These are phyloP conservation scores for Platorchestia sp. DNA, from an alignment of 1,140 invertebrate species.

Conservation along the genomic window DNA sequence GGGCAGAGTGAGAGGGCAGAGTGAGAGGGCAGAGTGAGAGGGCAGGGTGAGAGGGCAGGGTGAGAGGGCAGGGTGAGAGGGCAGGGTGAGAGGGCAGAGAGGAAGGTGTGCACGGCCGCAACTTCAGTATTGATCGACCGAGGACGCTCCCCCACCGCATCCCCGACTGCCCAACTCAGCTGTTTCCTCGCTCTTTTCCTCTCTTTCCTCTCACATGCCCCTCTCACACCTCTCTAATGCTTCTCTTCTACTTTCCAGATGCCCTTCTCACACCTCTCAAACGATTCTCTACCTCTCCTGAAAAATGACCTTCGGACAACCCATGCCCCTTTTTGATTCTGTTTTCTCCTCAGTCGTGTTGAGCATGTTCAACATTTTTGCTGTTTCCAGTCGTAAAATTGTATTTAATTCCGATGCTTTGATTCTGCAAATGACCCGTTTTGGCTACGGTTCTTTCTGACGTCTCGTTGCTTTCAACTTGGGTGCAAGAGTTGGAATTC, in stretches of 20 bases:
- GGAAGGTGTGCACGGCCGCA: constrained; percentile 8
- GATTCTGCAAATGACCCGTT: too few relatives aligned
- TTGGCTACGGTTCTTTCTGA: too few relatives aligned
- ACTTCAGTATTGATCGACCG: constrained; percentile 24
- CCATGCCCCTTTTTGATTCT: background rate
- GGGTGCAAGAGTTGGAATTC: too few relatives aligned
- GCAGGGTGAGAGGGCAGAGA: too few relatives aligned
- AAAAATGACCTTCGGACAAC: background rate
- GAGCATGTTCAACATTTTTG: background rate
- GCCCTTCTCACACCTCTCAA: background rate
- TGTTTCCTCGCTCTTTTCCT: background rate
- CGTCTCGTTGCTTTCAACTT: too few relatives aligned
- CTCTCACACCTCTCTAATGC: background rate
- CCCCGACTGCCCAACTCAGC: background rate
- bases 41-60: too few relatives aligned
- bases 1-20: too few relatives aligned
- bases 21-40: too few relatives aligned
- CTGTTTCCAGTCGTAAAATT: background rate
- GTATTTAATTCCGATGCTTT: background rate
- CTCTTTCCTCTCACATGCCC: background rate
- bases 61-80: too few relatives aligned
- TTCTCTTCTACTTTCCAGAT: background rate
- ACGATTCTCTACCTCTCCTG: background rate
- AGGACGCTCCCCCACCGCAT: background rate
- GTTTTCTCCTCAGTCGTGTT: background rate